These are phyloP conservation scores for Crocodylus rhombifer DNA, from an alignment of 2,797 vertebrate species.

Conservation along the genomic window DNA sequence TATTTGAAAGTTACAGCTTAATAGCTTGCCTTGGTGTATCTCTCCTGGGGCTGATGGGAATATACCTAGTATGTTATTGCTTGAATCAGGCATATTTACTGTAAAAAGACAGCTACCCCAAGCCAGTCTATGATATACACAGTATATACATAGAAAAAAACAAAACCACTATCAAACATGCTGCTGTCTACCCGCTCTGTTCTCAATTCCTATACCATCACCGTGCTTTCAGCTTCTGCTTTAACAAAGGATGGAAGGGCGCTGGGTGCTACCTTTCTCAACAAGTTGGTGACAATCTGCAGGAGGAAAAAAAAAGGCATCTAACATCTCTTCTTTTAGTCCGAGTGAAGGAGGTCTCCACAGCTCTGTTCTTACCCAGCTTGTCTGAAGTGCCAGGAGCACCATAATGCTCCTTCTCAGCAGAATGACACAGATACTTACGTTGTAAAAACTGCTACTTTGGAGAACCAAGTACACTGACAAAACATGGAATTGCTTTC, in stretches of 20 bases:
- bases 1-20: background rate
- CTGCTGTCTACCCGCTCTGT: background rate
- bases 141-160: no score
- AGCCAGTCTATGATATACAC: background rate
- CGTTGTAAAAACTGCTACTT: background rate
- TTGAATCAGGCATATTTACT: background rate
- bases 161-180: background rate
- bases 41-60: background rate
- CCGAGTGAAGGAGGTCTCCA: background rate
- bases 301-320: background rate
- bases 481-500: background rate
- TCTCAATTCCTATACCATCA: constrained; percentile 11
- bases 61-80: background rate
- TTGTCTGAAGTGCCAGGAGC: background rate
- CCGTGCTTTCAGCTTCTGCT: constrained; percentile 53
- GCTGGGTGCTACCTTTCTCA: constrained; percentile 59
- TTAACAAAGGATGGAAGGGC: constrained; percentile 14
- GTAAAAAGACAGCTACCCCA: background rate
- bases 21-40: accelerated
- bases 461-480: background rate
- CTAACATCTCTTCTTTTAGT: background rate
- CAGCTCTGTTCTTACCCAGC: background rate
- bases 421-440: background rate
- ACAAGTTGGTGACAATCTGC: background rate
- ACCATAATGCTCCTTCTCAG: background rate